Evolutionary conservation across 2,113 vertebrate genomes (phyloP), one percentile per base, ranked within the genome.

Genomic region (Amphiprion percula): DNA sequence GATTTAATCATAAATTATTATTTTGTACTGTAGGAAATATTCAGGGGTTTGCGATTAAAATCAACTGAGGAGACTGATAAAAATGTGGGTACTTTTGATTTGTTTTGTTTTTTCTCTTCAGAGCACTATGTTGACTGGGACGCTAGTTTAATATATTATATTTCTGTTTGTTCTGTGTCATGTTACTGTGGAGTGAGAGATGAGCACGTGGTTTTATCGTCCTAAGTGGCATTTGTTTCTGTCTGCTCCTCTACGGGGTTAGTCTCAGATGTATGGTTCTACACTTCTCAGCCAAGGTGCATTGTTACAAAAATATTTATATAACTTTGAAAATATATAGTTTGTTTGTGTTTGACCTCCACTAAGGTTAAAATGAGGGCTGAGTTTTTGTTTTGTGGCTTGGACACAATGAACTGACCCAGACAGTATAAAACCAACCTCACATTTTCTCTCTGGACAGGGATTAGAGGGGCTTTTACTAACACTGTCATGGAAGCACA

Each of bases 1-100:
- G 79, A 92, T 92, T 84, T 87, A 83, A 90, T 83, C 91, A 80
- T 95, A 93, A 92, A 90, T 93, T 90, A 88, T 92, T 82, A 66
- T 89, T 87, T 87, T 94, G 89, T 83, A 91, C 70, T 54, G 74
- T 85, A 84, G 78, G 69, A 86, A 50, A 86, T 66, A 79, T 84
- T 71, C 67, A 81, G 52, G 82, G 87, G 77, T 82, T 87, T 87
- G 87, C 73, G 56, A 84, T 87, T 74, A 68, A 88, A 90, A 90
- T 90, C 73, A 77, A 26, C 52, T 58, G 39, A 79, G 26, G 61
- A 79, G 59, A 77, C 54, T 30, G 37, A 41, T 81, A 56, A 50
- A 69, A 58, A 54, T 70, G 24, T 73, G 39, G 87, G 82, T 91
- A 88, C 86, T 70, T 67, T 65, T 64, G 75, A 52, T 84, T 63